Percentiles rank a stretch among this genome's conserved stretches.
Evolutionary conservation across 2,113 vertebrate genomes (phyloP).

Genomic region (Pedionomus torquatus): DNA sequence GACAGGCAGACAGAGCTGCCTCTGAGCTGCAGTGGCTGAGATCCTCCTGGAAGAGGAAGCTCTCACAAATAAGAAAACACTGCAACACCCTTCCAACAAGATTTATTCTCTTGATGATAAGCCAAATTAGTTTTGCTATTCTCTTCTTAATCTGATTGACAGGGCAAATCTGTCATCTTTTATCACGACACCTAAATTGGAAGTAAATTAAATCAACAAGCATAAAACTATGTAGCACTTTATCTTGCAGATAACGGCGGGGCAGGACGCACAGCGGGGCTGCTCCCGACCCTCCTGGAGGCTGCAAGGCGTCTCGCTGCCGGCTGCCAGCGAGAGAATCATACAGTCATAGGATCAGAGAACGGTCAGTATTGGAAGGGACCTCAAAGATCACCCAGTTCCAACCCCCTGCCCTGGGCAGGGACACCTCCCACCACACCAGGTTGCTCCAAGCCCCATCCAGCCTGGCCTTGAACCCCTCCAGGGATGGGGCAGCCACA

Average conservation of each 20-base stretch:
- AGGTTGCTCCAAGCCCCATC: too few species aligned
- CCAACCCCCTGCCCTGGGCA: too few species aligned
- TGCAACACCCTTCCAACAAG: not conserved
- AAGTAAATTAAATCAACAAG: not conserved
- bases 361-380: too few species aligned
- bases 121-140: slow-evolving; percentile 19
- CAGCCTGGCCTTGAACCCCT: too few species aligned
- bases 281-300: rapidly evolving
- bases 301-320: rapidly evolving
- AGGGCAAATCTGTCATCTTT: not conserved
- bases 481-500: too few species aligned
- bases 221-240: not conserved
- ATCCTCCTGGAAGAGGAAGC: not conserved
- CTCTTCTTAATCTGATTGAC: not conserved
- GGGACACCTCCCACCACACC: too few species aligned
- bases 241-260: not conserved
- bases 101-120: slow-evolving; percentile 17
- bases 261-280: not conserved
- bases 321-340: not conserved
- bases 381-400: too few species aligned
- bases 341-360: too few species aligned
- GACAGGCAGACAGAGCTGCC: not conserved
- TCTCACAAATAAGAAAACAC: not conserved
- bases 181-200: not conserved
- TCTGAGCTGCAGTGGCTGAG: rapidly evolving